Evolutionary conservation across 2,113 vertebrate species (phyloP), one percentile per base, ranked within the genome.

Genomic region (Chaetodon trifascialis): DNA sequence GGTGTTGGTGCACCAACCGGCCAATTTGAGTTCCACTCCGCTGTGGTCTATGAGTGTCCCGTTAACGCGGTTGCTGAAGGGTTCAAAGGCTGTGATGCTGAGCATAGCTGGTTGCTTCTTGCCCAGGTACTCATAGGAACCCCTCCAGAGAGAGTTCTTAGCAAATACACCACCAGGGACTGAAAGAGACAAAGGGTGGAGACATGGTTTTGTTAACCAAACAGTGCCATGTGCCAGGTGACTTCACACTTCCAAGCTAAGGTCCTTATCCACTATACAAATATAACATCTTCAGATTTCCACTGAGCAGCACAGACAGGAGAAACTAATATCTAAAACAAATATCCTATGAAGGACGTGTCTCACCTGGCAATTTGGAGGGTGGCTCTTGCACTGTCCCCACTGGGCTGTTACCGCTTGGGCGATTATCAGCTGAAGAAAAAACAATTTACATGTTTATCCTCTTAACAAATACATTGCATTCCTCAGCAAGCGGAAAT

Each of bases 91-190:
- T 21, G 96, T 99, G 88, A 99, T 97, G 76, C 96, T 97, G 42
- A 99, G 95, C 97, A 99, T 98, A 19, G 97, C 97, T 0, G 98
- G 97, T 92, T 99, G 98, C 95, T 98, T 99, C 88, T 98, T 99
- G 34, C 97, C 98, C 88, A 99, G 86, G 93, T 99, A 99, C 86
- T 99, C 98, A 0, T 99, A 99, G 55, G 98, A 98, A 62, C 98
- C 98, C 89, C 97, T 97, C 98, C 98, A 99, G 2, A 99, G 95
- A 74, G 97, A 98, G 82, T 99, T 98, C 92, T 97, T 97, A 2
- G 97, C 96, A 76, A 99, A 99, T 9, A 99, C 97, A 7, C 97
- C 97, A 9, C 94, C 95, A 16, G 98, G 98, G 82, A 99, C 98
- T 99, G 72, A 36, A 51, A 55, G 21, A 82, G 30, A 23, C 1